These are phyloP conservation scores for Rafetus swinhoei DNA, from an alignment of 2,113 vertebrate species.

Conservation along the genomic window DNA sequence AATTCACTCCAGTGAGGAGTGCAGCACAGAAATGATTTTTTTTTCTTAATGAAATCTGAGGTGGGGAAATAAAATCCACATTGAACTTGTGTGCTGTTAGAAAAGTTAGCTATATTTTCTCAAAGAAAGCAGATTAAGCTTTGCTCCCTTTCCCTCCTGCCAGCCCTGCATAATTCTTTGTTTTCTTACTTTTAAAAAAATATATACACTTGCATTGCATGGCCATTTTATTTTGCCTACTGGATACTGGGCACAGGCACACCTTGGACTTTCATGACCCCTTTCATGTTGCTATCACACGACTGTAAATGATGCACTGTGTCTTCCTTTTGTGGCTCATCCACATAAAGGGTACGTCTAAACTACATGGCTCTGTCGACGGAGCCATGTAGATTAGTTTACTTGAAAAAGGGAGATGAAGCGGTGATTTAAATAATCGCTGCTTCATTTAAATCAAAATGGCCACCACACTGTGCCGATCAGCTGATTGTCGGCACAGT, in stretches of 20 bases:
- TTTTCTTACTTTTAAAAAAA: neutral
- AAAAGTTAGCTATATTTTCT: neutral
- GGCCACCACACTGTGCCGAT: no score
- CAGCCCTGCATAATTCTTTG: neutral
- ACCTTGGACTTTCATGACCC: neutral
- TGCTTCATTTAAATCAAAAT: no score
- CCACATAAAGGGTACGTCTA: neutral
- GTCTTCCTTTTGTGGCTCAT: neutral
- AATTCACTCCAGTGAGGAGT: neutral
- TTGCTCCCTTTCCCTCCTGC: neutral
- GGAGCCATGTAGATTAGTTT: no score
- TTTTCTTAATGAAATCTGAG: neutral
- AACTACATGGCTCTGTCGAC: no score
- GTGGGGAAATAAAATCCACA: neutral
- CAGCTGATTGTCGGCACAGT: no score
- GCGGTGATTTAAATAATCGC: no score
- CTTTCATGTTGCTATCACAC: neutral
- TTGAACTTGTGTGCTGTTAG: neutral
- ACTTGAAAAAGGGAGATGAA: no score
- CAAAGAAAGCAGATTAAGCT: neutral
- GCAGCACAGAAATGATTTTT: neutral
- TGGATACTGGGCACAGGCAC: neutral
- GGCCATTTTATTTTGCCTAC: neutral
- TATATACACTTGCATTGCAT: fast-evolving
- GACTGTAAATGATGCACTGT: neutral